These are phyloP conservation scores for Allobates femoralis DNA, from an alignment of 2,797 vertebrate species.

Conservation along the genomic window DNA sequence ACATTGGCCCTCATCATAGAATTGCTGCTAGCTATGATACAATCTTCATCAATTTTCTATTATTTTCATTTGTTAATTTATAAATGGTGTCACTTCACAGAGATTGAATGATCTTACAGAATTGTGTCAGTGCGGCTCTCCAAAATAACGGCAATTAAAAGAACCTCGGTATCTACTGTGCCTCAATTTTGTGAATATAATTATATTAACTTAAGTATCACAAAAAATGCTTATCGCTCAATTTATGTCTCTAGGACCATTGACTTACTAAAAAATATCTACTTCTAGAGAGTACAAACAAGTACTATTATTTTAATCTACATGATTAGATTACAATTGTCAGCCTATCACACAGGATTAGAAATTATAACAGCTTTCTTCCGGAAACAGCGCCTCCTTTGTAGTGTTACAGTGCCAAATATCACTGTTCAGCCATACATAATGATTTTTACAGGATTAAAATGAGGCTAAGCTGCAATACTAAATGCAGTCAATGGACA, in stretches of 20 bases:
- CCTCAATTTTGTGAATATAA: neutral
- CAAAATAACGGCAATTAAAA: neutral
- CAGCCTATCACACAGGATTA: neutral
- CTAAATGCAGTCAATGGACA: too few species aligned
- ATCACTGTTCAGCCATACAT: neutral
- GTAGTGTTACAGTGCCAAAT: neutral
- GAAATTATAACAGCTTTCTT: neutral
- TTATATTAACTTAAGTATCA: neutral
- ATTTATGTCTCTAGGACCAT: neutral
- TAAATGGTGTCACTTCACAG: slow-evolving; percentile 26
- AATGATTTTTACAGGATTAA: neutral
- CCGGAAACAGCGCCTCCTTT: neutral
- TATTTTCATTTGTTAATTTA: slow-evolving; percentile 51
- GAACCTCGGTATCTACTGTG: neutral
- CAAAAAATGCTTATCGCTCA: neutral
- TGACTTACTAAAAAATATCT: neutral
- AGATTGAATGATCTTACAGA: slow-evolving; percentile 20
- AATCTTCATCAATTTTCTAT: slow-evolving; percentile 62
- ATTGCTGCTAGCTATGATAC: slow-evolving; percentile 64
- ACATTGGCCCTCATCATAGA: slow-evolving; percentile 64
- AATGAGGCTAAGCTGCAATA: too few species aligned
- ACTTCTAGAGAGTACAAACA: neutral
- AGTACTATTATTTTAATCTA: neutral
- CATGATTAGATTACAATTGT: neutral
- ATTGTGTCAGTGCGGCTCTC: neutral